phyloP scores from a whole-genome alignment of 1,140 invertebrate species.

The Brachionus calyciflorus region DNA sequence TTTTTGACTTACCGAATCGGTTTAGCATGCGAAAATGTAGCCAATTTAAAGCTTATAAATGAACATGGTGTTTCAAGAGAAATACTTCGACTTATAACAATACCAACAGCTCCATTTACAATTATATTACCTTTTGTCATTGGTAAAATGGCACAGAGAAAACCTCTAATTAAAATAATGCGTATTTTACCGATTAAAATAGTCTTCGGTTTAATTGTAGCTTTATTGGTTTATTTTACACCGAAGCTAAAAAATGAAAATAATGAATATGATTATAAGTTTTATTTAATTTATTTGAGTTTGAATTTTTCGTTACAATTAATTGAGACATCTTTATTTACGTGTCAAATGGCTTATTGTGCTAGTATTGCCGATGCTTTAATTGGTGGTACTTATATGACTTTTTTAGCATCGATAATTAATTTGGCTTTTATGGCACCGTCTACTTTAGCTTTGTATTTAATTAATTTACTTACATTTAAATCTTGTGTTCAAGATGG shows the following conservation, averaged over 20 bases:
- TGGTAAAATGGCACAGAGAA: conserved; percentile 80
- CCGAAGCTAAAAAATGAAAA: conserved; percentile 21
- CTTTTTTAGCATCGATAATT: conserved; percentile 87
- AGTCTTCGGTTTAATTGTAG: conserved; percentile 74
- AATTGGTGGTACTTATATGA: conserved; percentile 99
- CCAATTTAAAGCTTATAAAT: conserved; percentile 86
- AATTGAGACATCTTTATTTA: conserved; percentile 13
- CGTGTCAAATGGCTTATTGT: conserved; percentile 75
- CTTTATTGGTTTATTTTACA: conserved; percentile 47
- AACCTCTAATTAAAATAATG: conserved; percentile 82
- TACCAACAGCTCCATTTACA: conserved; percentile 88
- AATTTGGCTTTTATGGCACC: conserved; percentile 70
- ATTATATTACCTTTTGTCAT: conserved; percentile 85
- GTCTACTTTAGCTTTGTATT: background rate
- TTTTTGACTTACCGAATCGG: conserved; percentile 69
- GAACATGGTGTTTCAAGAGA: conserved; percentile 85
- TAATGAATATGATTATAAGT: background rate
- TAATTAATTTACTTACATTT: conserved; percentile 3
- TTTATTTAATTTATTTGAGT: background rate
- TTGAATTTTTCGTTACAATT: background rate
- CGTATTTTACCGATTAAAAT: conserved; percentile 75
- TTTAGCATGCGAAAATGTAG: conserved; percentile 92
- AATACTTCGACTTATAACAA: conserved; percentile 77
- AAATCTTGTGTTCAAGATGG: background rate
- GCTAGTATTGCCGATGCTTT: conserved; percentile 80